Percentiles rank a stretch among this genome's conserved stretches.
Conservation (phyloP, 2,113 vertebrate genomes). For the Scartelaos histophorus region DNA sequence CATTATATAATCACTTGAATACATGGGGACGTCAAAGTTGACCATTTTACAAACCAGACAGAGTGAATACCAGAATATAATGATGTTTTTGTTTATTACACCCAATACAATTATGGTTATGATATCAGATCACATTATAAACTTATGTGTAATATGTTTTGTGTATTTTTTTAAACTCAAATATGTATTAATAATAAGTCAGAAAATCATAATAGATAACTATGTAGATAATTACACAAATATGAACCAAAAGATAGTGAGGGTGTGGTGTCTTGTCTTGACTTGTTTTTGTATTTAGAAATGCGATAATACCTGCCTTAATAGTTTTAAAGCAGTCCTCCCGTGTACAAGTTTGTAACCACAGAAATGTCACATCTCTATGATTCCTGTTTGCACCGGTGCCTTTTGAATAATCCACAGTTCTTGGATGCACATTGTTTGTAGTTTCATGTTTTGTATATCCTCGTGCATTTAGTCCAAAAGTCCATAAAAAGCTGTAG, state of each 20-base stretch:
- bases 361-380: constrained; percentile 18
- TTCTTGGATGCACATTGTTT: constrained; percentile 23
- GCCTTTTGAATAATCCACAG: constrained; percentile 6
- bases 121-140: constrained; percentile 3
- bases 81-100: constrained; percentile 32
- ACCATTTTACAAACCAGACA: constrained; percentile 25
- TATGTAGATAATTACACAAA: too few relatives aligned
- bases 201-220: too few relatives aligned
- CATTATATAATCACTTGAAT: constrained; percentile 8
- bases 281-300: not conserved
- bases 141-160: not conserved
- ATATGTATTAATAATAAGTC: too few relatives aligned
- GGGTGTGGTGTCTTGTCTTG: too few relatives aligned
- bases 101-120: constrained; percentile 1
- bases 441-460: constrained; percentile 29
- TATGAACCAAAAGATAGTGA: not conserved
- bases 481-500: constrained; percentile 47
- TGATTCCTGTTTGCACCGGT: constrained; percentile 64
- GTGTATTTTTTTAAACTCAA: too few relatives aligned
- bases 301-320: not conserved
- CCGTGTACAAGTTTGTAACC: constrained; percentile 44
- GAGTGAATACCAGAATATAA: constrained; percentile 20
- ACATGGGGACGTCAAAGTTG: constrained; percentile 38
- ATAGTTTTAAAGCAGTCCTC: constrained; percentile 12
- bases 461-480: constrained; percentile 52